Base-by-base conservation (phyloP, 23 tunicate species). In the Trididemnum nubilum region DNA sequence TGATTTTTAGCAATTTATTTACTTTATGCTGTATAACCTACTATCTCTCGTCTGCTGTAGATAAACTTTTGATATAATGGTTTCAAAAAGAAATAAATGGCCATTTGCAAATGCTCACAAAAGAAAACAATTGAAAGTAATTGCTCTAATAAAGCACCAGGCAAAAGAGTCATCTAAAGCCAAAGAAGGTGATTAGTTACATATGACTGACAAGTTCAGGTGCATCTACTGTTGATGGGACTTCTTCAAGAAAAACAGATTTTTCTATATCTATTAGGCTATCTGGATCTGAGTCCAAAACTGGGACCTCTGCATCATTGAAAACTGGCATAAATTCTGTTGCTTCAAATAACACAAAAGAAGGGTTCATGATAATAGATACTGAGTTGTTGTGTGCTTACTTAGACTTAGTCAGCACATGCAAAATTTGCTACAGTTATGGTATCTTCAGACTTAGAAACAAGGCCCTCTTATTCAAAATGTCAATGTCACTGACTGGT, bases 371-470 rank as follows among this genome's bases (percentile, higher is more conserved):
- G 26, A 22, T 61, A 4, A 5, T 61, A 4, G 67, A n/a, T 24
- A 21, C 67, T 61, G 29, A 61, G n/a, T 24, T 61, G 28, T 61
- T 61, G 67, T 61, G 67, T 61, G 5, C 28, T 22, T 61, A 61
- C 26, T 61, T 61, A 26, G 67, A 61, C 29, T 21, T 4, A 21
- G 26, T 61, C 26, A 61, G 67, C 67, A 61, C 26, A 24, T 61
- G 67, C 29, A 24, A 24, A 61, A 61, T 61, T 61, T 61, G 67
- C 67, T 22, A 61, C 4, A n/a, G 67, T 61, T 12, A 5, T n/a
- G n/a, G n/a, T n/a, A n/a, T n/a, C n/a, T n/a, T n/a, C n/a, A n/a
- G n/a, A n/a, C n/a, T 24, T 61, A 24, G n/a, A 61, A 61, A 61
- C 67, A 3, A 61, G 29, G 3, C 67, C 67, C 18, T 61, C 67